A percentile compares a stretch with the other conserved stretches of the same genome.
Conservation (phyloP, 1,140 invertebrate species). For the Pachypsylla venusta region DNA sequence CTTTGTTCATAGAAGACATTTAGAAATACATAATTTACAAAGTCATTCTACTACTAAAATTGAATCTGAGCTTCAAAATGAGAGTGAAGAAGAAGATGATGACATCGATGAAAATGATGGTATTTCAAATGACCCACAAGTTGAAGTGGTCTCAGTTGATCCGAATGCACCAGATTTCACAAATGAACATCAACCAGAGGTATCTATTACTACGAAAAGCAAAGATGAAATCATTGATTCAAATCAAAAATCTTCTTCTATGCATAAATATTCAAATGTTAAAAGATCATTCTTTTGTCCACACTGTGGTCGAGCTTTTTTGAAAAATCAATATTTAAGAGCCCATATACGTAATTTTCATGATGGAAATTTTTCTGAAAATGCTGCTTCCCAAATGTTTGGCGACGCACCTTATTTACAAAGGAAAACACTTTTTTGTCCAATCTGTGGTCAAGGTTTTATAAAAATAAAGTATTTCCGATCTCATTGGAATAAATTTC, state of each 20-base stretch:
- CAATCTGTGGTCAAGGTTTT: conserved; percentile 1
- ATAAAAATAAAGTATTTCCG: neutral
- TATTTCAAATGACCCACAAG: too few relatives aligned
- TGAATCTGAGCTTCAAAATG: too few relatives aligned
- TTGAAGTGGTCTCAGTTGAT: neutral
- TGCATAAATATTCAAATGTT: conserved; percentile 2
- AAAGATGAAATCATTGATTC: conserved; percentile 8
- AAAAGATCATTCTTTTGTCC: conserved; percentile 4
- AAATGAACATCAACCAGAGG: neutral
- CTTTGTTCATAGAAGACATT: conserved; percentile 6
- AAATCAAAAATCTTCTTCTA: neutral
- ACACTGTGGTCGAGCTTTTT: conserved; percentile 5
- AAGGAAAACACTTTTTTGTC: neutral
- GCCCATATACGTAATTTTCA: neutral
- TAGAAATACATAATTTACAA: conserved; percentile 3
- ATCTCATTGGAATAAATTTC: conserved; percentile 8
- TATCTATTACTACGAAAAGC: neutral
- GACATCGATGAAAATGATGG: neutral
- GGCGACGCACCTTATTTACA: neutral
- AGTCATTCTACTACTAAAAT: too few relatives aligned
- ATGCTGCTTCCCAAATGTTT: neutral
- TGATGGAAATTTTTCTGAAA: neutral
- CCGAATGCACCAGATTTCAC: neutral
- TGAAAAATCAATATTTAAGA: conserved; percentile 6
- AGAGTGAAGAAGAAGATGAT: neutral